Conservation (phyloP, 2,797 vertebrate species). For the Gouania willdenowi region DNA sequence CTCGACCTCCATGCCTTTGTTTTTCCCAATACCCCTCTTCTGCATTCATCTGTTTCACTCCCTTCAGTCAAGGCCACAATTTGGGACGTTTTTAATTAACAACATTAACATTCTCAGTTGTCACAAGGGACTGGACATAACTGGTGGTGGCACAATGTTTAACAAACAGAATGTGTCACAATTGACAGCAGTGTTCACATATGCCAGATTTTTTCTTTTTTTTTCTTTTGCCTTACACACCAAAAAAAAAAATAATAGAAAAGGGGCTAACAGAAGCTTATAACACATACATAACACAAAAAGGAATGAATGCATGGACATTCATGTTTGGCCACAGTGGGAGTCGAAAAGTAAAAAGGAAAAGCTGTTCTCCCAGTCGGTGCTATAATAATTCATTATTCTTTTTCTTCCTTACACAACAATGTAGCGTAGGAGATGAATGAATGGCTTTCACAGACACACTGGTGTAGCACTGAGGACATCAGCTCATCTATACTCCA, state of each 20-base stretch:
- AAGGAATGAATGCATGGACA: too few relatives aligned
- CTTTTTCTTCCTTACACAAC: not conserved
- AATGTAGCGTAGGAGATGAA: conserved; percentile 41
- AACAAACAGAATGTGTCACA: conserved; percentile 45
- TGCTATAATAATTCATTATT: conserved; percentile 30
- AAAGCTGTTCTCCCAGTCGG: conserved; percentile 40
- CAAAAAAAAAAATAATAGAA: too few relatives aligned
- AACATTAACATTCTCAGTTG: conserved; percentile 32
- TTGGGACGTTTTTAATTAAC: conserved; percentile 57
- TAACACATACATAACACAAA: too few relatives aligned
- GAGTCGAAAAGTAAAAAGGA: conserved; percentile 41
- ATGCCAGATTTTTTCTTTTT: not conserved
- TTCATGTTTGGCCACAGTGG: conserved; percentile 59
- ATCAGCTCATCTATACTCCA: not conserved
- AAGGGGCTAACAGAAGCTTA: too few relatives aligned
- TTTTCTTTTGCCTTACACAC: not conserved
- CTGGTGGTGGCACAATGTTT: conserved; percentile 14
- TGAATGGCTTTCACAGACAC: conserved; percentile 28
- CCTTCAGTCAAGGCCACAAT: conserved; percentile 5
- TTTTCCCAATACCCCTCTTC: not conserved
- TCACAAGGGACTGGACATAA: conserved; percentile 27
- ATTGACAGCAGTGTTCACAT: conserved; percentile 26
- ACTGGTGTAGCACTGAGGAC: conserved; percentile 32
- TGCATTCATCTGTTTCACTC: not conserved
- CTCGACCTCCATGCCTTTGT: not conserved